These are phyloP conservation scores for Cataglyphis livida DNA, from an alignment of 2,888 invertebrate genomes.

Conservation along the genomic window DNA sequence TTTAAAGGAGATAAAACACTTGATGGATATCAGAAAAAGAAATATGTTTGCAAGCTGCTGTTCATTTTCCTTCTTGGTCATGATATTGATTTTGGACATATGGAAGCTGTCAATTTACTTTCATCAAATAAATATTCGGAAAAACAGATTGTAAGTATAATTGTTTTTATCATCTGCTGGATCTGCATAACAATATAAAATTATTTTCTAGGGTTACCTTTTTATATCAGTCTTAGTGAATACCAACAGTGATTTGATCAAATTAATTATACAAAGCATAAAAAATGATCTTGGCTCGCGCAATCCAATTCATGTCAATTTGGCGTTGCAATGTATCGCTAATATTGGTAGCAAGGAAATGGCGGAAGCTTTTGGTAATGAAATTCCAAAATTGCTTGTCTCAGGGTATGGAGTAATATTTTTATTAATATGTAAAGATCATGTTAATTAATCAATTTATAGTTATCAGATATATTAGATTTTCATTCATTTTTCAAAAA, in stretches of 20 bases:
- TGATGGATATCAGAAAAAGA: conserved; percentile 99
- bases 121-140: conserved; percentile 99
- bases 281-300: conserved; percentile 98
- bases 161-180: not conserved
- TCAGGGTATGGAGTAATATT: conserved; percentile 90
- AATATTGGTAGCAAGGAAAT: conserved; percentile 99
- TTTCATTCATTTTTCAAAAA: not conserved
- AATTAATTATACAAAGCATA: conserved; percentile 99
- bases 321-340: conserved; percentile 99
- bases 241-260: conserved; percentile 99
- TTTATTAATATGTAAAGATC: not conserved
- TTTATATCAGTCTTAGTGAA: conserved; percentile 99
- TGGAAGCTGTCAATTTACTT: conserved; percentile 99
- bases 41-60: conserved; percentile 99
- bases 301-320: conserved; percentile 99
- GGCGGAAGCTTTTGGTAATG: conserved; percentile 99
- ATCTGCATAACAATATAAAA: not conserved
- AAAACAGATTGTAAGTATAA: conserved; percentile 96
- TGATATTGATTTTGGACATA: conserved; percentile 99
- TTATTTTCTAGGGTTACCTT: conserved; percentile 94
- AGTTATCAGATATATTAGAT: not conserved
- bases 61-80: conserved; percentile 99
- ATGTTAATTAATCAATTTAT: not conserved
- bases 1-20: conserved; percentile 99
- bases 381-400: conserved; percentile 99